Evolutionary conservation across 2,113 vertebrate genomes (phyloP).

Genomic region (Numida meleagris): DNA sequence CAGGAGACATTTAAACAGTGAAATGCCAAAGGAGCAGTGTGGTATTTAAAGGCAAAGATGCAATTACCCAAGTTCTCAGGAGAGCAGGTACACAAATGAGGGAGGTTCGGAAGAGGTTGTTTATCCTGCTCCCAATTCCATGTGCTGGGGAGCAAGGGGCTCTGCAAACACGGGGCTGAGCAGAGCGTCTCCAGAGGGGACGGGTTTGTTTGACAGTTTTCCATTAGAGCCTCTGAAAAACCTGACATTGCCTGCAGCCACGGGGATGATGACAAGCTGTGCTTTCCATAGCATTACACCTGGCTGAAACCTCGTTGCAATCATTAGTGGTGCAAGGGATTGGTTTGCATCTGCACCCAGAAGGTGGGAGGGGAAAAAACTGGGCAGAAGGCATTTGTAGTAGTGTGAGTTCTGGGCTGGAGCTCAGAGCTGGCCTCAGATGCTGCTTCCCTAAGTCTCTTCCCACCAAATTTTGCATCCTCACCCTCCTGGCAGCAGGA

Average conservation of each 20-base stretch:
- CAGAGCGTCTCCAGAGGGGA: neutral
- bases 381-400: neutral
- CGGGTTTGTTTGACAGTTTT: slow-evolving; percentile 2
- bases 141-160: neutral
- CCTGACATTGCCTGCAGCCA: neutral
- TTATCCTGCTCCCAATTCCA: slow-evolving; percentile 19
- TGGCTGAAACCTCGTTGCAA: neutral
- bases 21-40: slow-evolving; percentile 59
- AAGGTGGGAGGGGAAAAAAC: neutral
- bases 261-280: neutral
- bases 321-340: neutral
- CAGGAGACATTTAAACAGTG: slow-evolving; percentile 56
- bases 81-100: slow-evolving; percentile 53
- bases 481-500: neutral
- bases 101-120: neutral
- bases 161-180: slow-evolving; percentile 7
- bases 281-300: accelerated
- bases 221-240: slow-evolving; percentile 32
- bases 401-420: neutral
- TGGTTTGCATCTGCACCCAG: neutral
- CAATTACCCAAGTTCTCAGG: slow-evolving; percentile 38
- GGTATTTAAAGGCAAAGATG: slow-evolving; percentile 64
- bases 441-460: neutral
- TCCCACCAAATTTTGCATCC: neutral
- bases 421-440: neutral